phyloP scores from a whole-genome alignment of 1,140 invertebrate genomes.

The Magallana angulata region DNA sequence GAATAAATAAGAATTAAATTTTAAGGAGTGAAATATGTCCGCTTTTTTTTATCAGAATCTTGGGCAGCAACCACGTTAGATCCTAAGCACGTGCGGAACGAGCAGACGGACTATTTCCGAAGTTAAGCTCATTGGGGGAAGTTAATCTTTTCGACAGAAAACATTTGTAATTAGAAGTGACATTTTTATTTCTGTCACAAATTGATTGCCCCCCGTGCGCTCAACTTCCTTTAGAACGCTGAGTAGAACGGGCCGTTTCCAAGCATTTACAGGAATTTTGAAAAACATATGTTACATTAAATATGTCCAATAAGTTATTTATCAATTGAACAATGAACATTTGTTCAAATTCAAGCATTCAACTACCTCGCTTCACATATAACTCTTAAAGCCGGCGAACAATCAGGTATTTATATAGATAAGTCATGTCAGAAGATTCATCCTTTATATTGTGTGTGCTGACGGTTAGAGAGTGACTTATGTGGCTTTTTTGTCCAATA shows the following conservation, averaged over 20 bases:
- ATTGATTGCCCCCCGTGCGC: slow-evolving; percentile 19
- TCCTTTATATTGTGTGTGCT: slow-evolving; percentile 8
- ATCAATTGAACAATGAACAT: slow-evolving; percentile 17
- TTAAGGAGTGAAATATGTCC: slow-evolving; percentile 19
- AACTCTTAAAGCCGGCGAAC: slow-evolving; percentile 4
- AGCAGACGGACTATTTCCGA: slow-evolving; percentile 16
- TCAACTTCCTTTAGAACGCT: slow-evolving; percentile 6
- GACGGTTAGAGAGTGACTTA: slow-evolving; percentile 12
- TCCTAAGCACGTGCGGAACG: slow-evolving; percentile 8
- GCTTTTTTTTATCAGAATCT: not conserved
- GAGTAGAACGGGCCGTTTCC: slow-evolving; percentile 17
- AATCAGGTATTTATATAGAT: slow-evolving; percentile 40
- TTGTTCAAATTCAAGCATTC: slow-evolving; percentile 24
- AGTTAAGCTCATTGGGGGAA: slow-evolving; percentile 30
- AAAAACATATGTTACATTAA: slow-evolving; percentile 37
- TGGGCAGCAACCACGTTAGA: slow-evolving; percentile 7
- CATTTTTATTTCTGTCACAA: slow-evolving; percentile 39
- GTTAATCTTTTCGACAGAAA: slow-evolving; percentile 36
- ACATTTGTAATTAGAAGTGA: slow-evolving; percentile 37
- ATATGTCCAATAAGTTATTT: slow-evolving; percentile 32
- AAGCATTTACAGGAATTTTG: slow-evolving; percentile 39
- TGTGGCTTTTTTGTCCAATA: slow-evolving; percentile 26
- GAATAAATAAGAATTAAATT: slow-evolving; percentile 39
- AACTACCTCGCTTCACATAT: not conserved
- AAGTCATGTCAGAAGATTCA: slow-evolving; percentile 34